Evolutionary conservation across 1,140 invertebrate species (phyloP).

Genomic region (Caerostris extrusa): DNA sequence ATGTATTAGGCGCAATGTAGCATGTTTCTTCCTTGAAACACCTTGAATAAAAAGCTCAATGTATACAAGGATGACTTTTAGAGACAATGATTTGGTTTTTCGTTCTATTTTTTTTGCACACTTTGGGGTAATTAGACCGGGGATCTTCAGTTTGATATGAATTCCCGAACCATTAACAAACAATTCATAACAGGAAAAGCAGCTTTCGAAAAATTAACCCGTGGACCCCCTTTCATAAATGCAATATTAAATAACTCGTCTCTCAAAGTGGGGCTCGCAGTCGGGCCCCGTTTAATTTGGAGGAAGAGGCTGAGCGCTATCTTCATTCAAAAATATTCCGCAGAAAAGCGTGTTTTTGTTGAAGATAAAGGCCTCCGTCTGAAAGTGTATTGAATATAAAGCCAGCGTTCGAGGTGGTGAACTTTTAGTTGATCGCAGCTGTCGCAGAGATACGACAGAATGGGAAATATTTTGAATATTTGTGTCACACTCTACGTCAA

Average conservation of each 20-base stretch:
- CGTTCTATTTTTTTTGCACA: too few relatives aligned
- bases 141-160: too few relatives aligned
- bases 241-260: conserved; percentile 42
- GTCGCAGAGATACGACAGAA: conserved; percentile 36
- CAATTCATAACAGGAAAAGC: background rate
- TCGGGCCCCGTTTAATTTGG: conserved; percentile 44
- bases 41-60: too few relatives aligned
- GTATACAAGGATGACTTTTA: too few relatives aligned
- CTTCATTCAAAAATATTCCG: conserved; percentile 42
- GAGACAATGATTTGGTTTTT: too few relatives aligned
- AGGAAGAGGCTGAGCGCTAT: conserved; percentile 7
- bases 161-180: too few relatives aligned
- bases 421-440: conserved; percentile 26
- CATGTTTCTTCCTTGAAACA: too few relatives aligned
- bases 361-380: conserved; percentile 62
- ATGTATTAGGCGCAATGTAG: too few relatives aligned
- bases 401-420: background rate
- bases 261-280: conserved; percentile 35
- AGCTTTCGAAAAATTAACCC: conserved; percentile 15
- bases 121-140: too few relatives aligned
- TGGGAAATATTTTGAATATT: conserved; percentile 63
- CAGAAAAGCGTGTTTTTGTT: conserved; percentile 58
- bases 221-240: background rate
- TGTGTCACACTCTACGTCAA: background rate
- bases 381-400: too few relatives aligned